Conservation (phyloP, 2,888 invertebrate species). For the Limnephilus lunatus region DNA sequence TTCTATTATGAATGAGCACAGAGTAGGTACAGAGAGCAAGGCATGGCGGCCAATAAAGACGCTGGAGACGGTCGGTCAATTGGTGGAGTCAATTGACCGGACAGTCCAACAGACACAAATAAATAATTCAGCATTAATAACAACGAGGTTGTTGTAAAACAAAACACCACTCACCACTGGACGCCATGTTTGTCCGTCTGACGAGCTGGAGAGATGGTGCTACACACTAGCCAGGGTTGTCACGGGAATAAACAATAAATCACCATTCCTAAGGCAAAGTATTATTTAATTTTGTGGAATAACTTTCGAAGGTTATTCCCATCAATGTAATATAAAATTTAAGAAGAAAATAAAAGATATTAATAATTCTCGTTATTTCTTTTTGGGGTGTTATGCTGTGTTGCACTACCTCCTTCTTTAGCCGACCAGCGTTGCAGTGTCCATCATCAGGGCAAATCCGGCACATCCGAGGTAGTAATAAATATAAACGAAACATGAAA, state of each 20-base stretch:
- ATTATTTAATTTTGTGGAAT: no score
- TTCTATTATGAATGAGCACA: not conserved
- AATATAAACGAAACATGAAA: no score
- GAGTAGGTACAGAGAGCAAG: not conserved
- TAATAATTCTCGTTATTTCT: no score
- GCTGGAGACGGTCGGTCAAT: constrained; percentile 40
- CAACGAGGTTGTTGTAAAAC: constrained; percentile 48
- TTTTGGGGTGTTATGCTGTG: no score
- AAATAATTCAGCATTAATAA: constrained; percentile 42
- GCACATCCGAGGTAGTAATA: no score
- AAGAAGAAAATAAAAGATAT: no score
- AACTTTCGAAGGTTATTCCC: no score
- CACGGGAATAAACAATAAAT: not conserved
- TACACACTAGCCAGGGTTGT: not conserved
- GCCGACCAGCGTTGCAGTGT: no score
- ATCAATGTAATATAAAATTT: no score
- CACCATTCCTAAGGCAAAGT: not conserved
- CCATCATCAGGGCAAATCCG: no score
- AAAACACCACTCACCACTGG: constrained; percentile 31
- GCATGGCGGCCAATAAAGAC: constrained; percentile 26
- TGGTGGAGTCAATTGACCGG: constrained; percentile 41
- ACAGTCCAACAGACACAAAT: constrained; percentile 45
- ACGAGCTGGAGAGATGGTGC: not conserved
- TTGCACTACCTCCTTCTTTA: no score
- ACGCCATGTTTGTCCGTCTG: constrained; percentile 36